Percentiles rank a stretch among this genome's conserved stretches.
These are phyloP conservation scores for Noturus placidus DNA, from an alignment of 2,113 vertebrate species.

Conservation along the genomic window DNA sequence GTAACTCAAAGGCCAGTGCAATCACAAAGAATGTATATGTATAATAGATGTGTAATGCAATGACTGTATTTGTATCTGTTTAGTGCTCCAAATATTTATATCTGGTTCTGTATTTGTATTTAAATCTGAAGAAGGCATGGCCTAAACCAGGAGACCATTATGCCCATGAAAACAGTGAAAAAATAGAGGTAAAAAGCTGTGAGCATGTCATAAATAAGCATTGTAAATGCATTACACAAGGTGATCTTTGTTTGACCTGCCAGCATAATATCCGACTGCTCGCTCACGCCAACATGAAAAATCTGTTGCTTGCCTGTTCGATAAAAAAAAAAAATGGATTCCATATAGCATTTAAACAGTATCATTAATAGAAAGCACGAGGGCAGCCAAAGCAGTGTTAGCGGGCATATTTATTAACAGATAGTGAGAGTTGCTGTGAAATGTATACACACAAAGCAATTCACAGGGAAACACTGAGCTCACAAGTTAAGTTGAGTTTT, in stretches of 20 bases:
- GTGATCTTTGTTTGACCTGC: constrained; percentile 5
- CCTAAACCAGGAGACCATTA: neutral
- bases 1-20: neutral
- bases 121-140: neutral
- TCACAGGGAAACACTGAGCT: neutral
- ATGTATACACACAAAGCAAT: neutral
- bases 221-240: neutral
- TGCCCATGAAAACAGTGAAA: neutral
- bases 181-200: neutral
- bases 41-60: neutral
- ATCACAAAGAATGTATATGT: neutral
- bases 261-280: neutral
- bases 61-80: neutral
- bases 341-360: constrained; percentile 1
- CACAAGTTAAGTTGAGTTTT: neutral
- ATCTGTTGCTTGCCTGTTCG: neutral
- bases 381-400: neutral
- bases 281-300: neutral
- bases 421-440: neutral
- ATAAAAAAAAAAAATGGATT: too few relatives aligned
- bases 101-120: too few relatives aligned
- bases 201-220: constrained; percentile 9
- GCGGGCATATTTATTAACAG: neutral
- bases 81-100: neutral
- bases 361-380: neutral